phyloP scores from a whole-genome alignment of 2,797 vertebrate genomes.

The Siniperca undulata region DNA sequence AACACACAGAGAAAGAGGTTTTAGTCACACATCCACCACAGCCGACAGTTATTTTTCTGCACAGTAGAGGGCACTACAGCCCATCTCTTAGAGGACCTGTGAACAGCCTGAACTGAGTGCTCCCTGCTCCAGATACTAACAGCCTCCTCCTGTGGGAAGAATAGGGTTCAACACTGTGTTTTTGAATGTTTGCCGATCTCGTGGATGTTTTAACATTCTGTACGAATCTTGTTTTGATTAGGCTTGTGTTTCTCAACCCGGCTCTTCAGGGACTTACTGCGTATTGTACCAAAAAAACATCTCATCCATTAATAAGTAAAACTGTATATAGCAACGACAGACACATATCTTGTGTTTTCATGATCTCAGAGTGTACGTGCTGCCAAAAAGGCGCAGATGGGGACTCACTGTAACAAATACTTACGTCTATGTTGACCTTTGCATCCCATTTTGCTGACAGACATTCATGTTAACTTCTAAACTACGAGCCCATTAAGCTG shows the following conservation, averaged over 20 bases:
- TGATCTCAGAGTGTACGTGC: constrained; percentile 33
- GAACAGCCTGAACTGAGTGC: constrained; percentile 20
- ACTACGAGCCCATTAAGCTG: constrained; percentile 31
- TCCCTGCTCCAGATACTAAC: constrained; percentile 22
- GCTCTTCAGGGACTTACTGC: constrained; percentile 53
- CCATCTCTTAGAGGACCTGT: neutral
- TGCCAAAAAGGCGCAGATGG: constrained; percentile 31
- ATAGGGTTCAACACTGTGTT: constrained; percentile 26
- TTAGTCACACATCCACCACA: neutral
- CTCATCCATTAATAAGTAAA: constrained; percentile 45
- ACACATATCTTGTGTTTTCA: constrained; percentile 26
- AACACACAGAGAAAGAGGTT: neutral
- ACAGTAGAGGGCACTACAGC: constrained; percentile 72
- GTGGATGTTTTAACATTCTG: constrained; percentile 55
- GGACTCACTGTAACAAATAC: constrained; percentile 28
- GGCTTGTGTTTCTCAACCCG: constrained; percentile 49
- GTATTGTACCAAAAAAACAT: constrained; percentile 45
- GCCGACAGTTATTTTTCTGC: neutral
- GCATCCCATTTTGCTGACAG: constrained; percentile 59
- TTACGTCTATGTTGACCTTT: constrained; percentile 54
- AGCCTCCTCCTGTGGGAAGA: constrained; percentile 51
- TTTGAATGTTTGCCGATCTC: constrained; percentile 42
- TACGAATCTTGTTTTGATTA: constrained; percentile 71
- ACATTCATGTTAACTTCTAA: constrained; percentile 39
- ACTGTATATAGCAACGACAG: constrained; percentile 9